Percentiles rank a stretch among this genome's conserved stretches.
These are phyloP conservation scores for Thymelicus acteon DNA, from an alignment of 2,888 invertebrate genomes.

Conservation along the genomic window DNA sequence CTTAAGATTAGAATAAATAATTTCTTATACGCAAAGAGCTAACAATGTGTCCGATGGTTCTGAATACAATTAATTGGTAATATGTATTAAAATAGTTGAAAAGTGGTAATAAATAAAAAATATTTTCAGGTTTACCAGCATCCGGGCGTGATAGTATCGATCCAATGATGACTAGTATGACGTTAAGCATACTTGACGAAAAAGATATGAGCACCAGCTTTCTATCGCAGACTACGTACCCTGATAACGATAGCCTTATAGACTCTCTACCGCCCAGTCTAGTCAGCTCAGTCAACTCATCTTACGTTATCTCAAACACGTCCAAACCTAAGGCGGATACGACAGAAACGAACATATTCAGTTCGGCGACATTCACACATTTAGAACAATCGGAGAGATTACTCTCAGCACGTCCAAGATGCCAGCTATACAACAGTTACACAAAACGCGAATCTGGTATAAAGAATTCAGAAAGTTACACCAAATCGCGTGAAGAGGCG, in stretches of 20 bases:
- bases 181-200: conserved; percentile 78
- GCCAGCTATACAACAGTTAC: conserved; percentile 65
- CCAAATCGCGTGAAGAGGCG: conserved; percentile 71
- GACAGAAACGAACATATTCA: conserved; percentile 70
- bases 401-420: conserved; percentile 68
- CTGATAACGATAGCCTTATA: conserved; percentile 76
- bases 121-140: conserved; percentile 59
- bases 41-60: too few relatives aligned
- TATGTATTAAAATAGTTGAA: too few relatives aligned
- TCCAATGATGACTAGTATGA: conserved; percentile 81
- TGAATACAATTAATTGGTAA: too few relatives aligned
- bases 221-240: conserved; percentile 78
- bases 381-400: conserved; percentile 73
- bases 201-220: conserved; percentile 83
- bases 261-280: conserved; percentile 78
- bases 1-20: too few relatives aligned
- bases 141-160: conserved; percentile 74
- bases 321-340: conserved; percentile 60
- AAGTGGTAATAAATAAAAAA: too few relatives aligned
- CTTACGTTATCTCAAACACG: conserved; percentile 67
- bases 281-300: conserved; percentile 78
- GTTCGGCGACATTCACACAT: conserved; percentile 76
- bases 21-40: too few relatives aligned
- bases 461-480: conserved; percentile 72
- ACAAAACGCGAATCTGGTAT: conserved; percentile 65